Base-by-base conservation (phyloP, 1,140 invertebrate species). In the Bilobella aurantiaca region DNA sequence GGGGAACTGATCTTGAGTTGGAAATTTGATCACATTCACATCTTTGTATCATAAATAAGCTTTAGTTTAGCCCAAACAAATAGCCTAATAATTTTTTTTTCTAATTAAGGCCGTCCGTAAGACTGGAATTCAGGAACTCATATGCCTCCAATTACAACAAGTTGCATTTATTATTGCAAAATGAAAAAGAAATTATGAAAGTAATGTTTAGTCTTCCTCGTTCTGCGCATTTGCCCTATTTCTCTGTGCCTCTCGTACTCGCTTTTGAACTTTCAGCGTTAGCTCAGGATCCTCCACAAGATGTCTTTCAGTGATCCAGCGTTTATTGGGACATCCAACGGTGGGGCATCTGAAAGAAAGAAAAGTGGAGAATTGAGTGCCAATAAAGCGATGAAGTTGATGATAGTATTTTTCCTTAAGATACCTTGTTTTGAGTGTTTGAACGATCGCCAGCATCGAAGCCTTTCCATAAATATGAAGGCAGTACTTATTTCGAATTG, bases 391-490 rank as follows among this genome's bases (percentile, higher is more conserved):
- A 21, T 62, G 37, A 23, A 46, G 18, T 14, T 23, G n/a, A n/a
- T n/a, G n/a, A 3, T 27, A 21, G 8, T 5, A 62, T 42, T 8
- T 27, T 27, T 31, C 57, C 30, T 3, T 12, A 14, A 3, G 5
- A 37, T 61, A 61, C 58, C 58, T 37, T 3, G 30, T 49, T 49
- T 53, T 29, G 58, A 61, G 61, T 60, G 21, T 49, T 56, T 57
- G n/a, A 32, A 67, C 32, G 12, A 67, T 27, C 46, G 58, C 18
- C 2, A 67, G 23, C 21, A 67, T 67, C 1, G 66, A 21, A 5
- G 62, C 53, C 29, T 64, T 64, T 1, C 66, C 66, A 56, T 67
- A 67, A 59, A 67, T 64, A 53, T 67, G 66, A 16, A 34, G 42
- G 34, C 66, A 67, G 16, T n/a, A 27, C 34, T 28, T 56, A 30